These are phyloP conservation scores for Neoniphon sammara DNA, from an alignment of 2,797 vertebrate genomes.

Conservation along the genomic window DNA sequence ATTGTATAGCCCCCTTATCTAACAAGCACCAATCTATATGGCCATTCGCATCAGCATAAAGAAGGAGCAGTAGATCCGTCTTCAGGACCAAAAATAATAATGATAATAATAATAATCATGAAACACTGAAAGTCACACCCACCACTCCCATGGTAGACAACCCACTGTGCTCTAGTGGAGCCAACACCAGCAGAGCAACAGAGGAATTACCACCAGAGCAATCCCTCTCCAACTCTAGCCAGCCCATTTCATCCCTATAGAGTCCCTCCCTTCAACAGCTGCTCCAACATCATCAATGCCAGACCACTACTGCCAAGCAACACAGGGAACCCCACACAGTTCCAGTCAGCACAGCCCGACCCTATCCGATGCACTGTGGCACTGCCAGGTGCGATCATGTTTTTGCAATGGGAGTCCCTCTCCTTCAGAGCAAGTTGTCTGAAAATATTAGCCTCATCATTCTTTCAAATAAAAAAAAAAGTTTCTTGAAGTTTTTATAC, in stretches of 20 bases:
- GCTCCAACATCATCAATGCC: slow-evolving; percentile 68
- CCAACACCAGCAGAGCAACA: slow-evolving; percentile 1
- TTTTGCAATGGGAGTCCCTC: too few relatives aligned
- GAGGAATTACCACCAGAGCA: slow-evolving; percentile 26
- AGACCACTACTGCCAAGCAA: slow-evolving; percentile 64
- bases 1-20: too few relatives aligned
- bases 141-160: not conserved
- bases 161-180: not conserved
- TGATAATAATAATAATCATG: not conserved
- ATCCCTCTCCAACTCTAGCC: slow-evolving; percentile 40
- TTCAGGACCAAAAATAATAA: not conserved
- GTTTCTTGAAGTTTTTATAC: too few relatives aligned
- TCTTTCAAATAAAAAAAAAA: too few relatives aligned
- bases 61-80: not conserved
- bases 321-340: slow-evolving; percentile 60
- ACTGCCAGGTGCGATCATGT: not conserved
- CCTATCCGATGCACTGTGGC: slow-evolving; percentile 32
- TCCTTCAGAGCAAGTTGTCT: too few relatives aligned
- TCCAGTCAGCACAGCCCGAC: slow-evolving; percentile 46
- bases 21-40: not conserved
- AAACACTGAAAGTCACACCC: too few relatives aligned
- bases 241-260: slow-evolving; percentile 39
- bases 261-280: slow-evolving; percentile 52
- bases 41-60: not conserved
- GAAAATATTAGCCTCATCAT: too few relatives aligned